phyloP scores from a whole-genome alignment of 2,113 vertebrate species.

The Sinocyclocheilus anophthalmus region DNA sequence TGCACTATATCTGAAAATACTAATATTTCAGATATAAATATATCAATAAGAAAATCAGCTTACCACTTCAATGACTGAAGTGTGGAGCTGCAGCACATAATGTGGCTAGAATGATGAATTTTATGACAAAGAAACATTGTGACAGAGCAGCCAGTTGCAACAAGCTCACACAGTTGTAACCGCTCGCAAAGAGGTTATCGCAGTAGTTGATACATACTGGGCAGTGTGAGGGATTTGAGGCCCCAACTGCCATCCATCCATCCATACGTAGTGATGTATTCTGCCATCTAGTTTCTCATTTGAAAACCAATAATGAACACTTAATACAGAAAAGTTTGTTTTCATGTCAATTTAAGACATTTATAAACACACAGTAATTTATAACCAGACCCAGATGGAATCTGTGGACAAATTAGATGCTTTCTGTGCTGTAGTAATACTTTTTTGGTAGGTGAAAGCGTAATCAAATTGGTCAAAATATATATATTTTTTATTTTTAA shows the following conservation, averaged over 20 bases:
- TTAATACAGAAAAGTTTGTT: not conserved
- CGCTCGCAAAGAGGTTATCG: not conserved
- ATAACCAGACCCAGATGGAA: no score
- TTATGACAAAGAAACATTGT: not conserved
- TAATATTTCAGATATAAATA: no score
- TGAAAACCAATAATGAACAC: not conserved
- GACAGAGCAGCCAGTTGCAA: no score
- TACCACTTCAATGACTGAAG: not conserved
- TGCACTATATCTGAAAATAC: not conserved
- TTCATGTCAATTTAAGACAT: not conserved
- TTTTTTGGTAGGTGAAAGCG: no score
- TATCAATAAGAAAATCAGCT: not conserved
- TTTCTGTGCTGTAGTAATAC: no score
- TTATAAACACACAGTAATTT: not conserved
- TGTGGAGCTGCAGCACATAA: not conserved
- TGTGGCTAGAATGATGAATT: not conserved
- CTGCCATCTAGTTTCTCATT: conserved; percentile 13
- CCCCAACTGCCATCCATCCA: not conserved
- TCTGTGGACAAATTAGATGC: no score
- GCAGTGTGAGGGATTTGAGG: not conserved
- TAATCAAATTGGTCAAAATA: no score
- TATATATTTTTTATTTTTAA: no score
- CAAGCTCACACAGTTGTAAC: not conserved
- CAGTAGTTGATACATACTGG: not conserved
- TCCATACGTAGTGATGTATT: not conserved